A percentile compares a stretch with the other conserved stretches of the same genome.
These are phyloP conservation scores for Melanitta fusca DNA, from an alignment of 2,797 vertebrate species.

Conservation along the genomic window DNA sequence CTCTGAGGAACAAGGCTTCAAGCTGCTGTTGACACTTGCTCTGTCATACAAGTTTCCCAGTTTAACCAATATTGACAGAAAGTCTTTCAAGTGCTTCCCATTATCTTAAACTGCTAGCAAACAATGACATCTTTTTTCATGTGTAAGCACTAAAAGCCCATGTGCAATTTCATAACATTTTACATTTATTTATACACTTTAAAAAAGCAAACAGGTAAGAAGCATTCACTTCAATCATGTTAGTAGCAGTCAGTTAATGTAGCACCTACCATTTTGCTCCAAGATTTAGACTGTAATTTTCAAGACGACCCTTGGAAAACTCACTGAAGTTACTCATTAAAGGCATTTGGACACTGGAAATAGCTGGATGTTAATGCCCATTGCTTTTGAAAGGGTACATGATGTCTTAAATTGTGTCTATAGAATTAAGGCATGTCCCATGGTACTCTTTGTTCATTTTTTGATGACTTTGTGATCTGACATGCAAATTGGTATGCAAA, in stretches of 20 bases:
- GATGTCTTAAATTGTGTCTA: background rate
- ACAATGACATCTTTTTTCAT: background rate
- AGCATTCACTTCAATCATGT: background rate
- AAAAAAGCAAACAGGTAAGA: background rate
- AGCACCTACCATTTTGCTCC: background rate
- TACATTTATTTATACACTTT: background rate
- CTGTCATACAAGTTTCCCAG: conserved; percentile 2
- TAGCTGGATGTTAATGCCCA: background rate
- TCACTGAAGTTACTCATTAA: background rate
- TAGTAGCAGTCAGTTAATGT: background rate
- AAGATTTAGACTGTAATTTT: background rate
- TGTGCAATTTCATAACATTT: background rate
- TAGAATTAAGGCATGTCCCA: background rate
- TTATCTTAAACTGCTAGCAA: background rate
- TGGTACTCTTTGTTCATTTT: background rate
- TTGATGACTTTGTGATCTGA: background rate
- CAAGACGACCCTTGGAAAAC: background rate
- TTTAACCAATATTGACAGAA: conserved; percentile 26
- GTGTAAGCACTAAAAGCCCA: background rate
- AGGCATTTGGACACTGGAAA: background rate
- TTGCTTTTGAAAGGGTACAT: background rate
- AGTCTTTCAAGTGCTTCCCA: background rate
- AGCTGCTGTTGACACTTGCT: conserved; percentile 12
- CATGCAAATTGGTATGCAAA: background rate
- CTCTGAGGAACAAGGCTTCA: conserved; percentile 22